Evolutionary conservation across 2,797 vertebrate genomes (phyloP), one percentile per base, ranked within the genome.

Genomic region (Spinus olivaceus): DNA sequence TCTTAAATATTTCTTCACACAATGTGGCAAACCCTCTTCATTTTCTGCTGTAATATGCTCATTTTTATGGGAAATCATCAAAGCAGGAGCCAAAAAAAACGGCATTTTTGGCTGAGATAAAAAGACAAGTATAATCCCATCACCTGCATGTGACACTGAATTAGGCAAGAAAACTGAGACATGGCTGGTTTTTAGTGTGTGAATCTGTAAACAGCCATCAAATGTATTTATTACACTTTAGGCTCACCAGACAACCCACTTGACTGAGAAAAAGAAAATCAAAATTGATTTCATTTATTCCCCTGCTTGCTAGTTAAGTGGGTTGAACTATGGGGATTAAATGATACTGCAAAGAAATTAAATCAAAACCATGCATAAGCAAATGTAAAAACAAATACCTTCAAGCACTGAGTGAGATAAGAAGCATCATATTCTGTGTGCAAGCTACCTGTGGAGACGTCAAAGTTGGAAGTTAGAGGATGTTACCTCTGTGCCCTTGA

Each of bases 231-330:
- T 94, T 95, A 81, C 46, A 64, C 54, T 86, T 82, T n/a, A 70
- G 33, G 66, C 57, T 92, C 63, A 42, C 54, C 67, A 96, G 57
- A 94, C 70, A 95, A 91, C 61, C 65, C 70, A 91, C 73, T 61
- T 94, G 73, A 94, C 79, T 78, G 30, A 76, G 61, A 94, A 69
- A 67, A 56, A 64, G 51, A 67, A 57, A 81, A 50, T 80, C 50
- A 90, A 93, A 95, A 93, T 70, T 74, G 50, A 54, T 81, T 90
- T 90, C 20, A 78, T 92, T 95, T 95, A 95, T 90, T 96, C 39
- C 76, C 49, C 56, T 88, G 77, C 87, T 93, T 92, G 53, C 39
- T 77, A 78, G 59, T 81, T 90, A 83, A 88, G 50, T 76, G 69
- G 25, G 59, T 10, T 50, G 10, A 95, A 95, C 86, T 69, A 81